These are phyloP conservation scores for Acleris holmiana DNA, from an alignment of 2,888 invertebrate species.

Conservation along the genomic window DNA sequence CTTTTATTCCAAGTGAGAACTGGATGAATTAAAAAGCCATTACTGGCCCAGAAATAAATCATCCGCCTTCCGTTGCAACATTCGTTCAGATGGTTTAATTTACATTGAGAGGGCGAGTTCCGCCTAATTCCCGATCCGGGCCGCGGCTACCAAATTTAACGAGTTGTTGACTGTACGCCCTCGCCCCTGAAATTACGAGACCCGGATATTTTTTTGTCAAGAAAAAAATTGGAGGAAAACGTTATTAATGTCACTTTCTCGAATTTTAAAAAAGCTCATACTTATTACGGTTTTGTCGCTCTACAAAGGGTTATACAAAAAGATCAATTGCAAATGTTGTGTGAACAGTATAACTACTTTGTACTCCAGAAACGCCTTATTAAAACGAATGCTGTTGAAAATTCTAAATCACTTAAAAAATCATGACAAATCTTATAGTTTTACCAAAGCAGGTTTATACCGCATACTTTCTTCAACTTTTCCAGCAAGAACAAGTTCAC, in stretches of 20 bases:
- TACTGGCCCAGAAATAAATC: constrained; percentile 61
- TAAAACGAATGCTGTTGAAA: too few species aligned
- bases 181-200: constrained; percentile 34
- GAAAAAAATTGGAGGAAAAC: constrained; percentile 30
- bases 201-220: constrained; percentile 26
- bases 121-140: constrained; percentile 55
- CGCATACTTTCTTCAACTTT: too few species aligned
- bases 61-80: constrained; percentile 59
- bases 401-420: too few species aligned
- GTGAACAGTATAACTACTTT: too few species aligned
- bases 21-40: constrained; percentile 62
- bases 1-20: constrained; percentile 52
- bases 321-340: too few species aligned
- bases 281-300: constrained; percentile 19
- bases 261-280: constrained; percentile 23
- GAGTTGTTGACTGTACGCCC: constrained; percentile 48
- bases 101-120: constrained; percentile 57
- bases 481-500: too few species aligned
- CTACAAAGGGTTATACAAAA: background rate
- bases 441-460: too few species aligned
- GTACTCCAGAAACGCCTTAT: too few species aligned
- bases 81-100: constrained; percentile 62
- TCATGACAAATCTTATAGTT: too few species aligned
- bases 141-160: constrained; percentile 43
- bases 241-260: constrained; percentile 34